These are phyloP conservation scores for Callorhinus ursinus DNA, from an alignment of 2,113 vertebrate genomes.

Conservation along the genomic window DNA sequence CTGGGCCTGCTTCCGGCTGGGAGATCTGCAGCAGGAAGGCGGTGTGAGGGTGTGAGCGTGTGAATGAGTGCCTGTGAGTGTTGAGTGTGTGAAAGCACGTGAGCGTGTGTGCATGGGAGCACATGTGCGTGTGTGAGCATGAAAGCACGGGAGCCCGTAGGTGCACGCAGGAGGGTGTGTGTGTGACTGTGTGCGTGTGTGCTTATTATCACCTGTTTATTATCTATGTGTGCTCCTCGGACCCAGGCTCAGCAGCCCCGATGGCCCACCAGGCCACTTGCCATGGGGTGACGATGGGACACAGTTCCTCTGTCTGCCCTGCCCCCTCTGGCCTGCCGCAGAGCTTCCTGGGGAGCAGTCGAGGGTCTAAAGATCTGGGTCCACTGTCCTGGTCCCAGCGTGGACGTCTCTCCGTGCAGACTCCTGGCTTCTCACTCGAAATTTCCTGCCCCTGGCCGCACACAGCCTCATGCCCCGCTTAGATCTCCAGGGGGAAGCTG, in stretches of 20 bases:
- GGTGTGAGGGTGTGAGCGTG: neutral
- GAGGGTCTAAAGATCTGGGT: too few species aligned
- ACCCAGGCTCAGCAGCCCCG: neutral
- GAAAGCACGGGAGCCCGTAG: too few species aligned
- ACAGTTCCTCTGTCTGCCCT: neutral
- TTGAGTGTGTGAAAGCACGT: too few species aligned
- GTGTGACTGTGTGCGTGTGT: fast-evolving
- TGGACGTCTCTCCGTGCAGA: neutral
- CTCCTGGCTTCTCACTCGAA: neutral
- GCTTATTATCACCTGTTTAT: neutral
- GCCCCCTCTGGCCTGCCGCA: neutral
- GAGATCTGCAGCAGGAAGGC: neutral
- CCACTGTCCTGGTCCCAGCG: neutral
- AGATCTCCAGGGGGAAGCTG: neutral
- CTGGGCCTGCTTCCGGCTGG: neutral
- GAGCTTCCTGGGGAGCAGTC: neutral
- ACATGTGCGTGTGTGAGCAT: neutral
- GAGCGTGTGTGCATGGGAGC: neutral
- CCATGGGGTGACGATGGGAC: neutral
- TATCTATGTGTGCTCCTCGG: neutral
- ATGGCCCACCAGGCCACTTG: neutral
- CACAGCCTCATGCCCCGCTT: neutral
- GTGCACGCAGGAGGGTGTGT: neutral
- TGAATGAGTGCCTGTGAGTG: neutral
- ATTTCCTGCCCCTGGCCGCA: neutral